A percentile compares a stretch with the other conserved stretches of the same genome.
Conservation (phyloP, 2,888 invertebrate species). For the Prosapia bicincta region DNA sequence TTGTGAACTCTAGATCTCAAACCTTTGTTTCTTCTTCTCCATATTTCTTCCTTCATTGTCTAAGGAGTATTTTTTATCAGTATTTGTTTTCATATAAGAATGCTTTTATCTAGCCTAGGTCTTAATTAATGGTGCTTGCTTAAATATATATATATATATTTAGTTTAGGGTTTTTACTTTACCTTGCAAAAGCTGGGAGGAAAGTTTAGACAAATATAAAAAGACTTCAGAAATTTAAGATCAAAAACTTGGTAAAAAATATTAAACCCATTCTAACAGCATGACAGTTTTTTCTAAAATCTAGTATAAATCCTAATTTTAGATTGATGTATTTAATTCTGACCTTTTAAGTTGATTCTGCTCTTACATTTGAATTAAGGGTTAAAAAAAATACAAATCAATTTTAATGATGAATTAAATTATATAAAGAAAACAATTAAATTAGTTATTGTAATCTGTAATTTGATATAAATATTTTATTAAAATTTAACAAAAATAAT, state of each 20-base stretch:
- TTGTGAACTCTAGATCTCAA: constrained; percentile 19
- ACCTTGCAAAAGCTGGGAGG: background rate
- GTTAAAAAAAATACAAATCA: no score
- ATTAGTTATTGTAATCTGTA: no score
- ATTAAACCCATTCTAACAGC: background rate
- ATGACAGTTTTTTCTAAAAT: background rate
- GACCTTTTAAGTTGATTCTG: no score
- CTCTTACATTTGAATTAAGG: no score
- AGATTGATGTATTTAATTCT: no score
- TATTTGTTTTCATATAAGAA: constrained; percentile 21
- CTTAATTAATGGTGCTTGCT: background rate
- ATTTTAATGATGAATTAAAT: no score
- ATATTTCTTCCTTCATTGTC: constrained; percentile 7
- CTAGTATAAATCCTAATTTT: no score
- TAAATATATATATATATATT: constrained; percentile 2
- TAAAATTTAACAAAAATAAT: no score
- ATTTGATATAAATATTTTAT: no score
- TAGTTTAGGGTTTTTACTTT: background rate
- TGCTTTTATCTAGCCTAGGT: constrained; percentile 8
- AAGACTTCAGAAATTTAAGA: background rate
- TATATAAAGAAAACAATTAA: no score
- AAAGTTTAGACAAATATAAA: background rate
- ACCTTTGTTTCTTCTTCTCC: constrained; percentile 4
- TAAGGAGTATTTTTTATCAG: constrained; percentile 16
- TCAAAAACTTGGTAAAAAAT: background rate